Base-by-base conservation (phyloP, 1,140 invertebrate species). In the Myzus persicae region DNA sequence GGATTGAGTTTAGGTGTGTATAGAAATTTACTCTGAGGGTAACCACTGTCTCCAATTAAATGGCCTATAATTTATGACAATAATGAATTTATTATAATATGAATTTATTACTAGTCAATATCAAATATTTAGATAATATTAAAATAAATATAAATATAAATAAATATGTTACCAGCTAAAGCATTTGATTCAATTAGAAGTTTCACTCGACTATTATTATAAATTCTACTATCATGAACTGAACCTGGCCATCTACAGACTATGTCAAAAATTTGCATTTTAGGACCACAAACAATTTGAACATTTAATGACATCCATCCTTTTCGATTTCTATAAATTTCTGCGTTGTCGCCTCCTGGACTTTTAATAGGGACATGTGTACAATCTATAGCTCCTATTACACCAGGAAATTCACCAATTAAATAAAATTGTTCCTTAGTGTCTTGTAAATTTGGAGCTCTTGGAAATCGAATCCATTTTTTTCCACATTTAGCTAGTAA, bases 321-420 rank as follows among this genome's bases (percentile, higher is more conserved):
- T 94, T 95, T 95, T 93, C 95, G 94, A 93, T 95, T 95, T 76
- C 95, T 81, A 93, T 94, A 96, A 38, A 94, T 76, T 93, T 94
- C 93, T 36, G 40, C 94, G 54, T 93, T 93, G 24, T 93, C 38
- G 24, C 93, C 90, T 94, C 94, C 91, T 44, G 95, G 94, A 36
- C 94, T 93, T 94, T 94, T 94, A n/a, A 95, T 95, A 89, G 91
- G 94, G 54, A 95, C 94, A 84, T 95, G 95, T 51, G 95, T 95
- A 26, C 95, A 95, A 94, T 95, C 95, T 59, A 96, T 94, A 51
- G 94, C 94, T 46, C 95, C 95, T 44, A 95, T 91, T 81, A 95
- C 95, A 82, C 94, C 94, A 38, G 95, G 95, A 94, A 95, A 95
- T 93, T 48, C 20, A 44, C 3, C 18, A 44, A 46, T 46, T 87